Evolutionary conservation across 2,888 invertebrate species (phyloP).

Genomic region (Nudaria mundana): DNA sequence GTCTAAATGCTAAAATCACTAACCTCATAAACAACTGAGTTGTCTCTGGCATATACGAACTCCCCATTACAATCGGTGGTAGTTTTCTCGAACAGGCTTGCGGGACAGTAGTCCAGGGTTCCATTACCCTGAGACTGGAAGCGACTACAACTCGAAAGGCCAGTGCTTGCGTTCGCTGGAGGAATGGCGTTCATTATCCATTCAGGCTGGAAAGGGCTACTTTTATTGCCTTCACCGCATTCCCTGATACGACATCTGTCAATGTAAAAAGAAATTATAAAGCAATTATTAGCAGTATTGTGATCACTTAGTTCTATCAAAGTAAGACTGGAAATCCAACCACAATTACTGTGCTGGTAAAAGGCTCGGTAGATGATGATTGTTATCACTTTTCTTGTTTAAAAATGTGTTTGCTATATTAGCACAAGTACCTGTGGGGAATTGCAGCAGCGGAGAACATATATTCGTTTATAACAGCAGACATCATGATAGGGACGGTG

Average conservation of each 20-base stretch:
- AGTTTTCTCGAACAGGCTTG: slow-evolving; percentile 36
- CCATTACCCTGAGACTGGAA: slow-evolving; percentile 47
- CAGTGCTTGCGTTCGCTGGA: slow-evolving; percentile 26
- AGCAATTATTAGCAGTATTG: too few species aligned
- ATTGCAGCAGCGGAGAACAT: slow-evolving; percentile 86
- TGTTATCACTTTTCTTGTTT: too few species aligned
- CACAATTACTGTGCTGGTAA: too few species aligned
- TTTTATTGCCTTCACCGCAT: slow-evolving; percentile 63
- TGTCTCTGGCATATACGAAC: slow-evolving; percentile 55
- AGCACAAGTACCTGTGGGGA: slow-evolving; percentile 86
- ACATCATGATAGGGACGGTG: slow-evolving; percentile 83
- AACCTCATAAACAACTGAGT: too few species aligned
- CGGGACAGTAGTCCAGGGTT: slow-evolving; percentile 47
- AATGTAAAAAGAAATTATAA: too few species aligned
- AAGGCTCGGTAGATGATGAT: too few species aligned
- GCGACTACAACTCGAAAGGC: slow-evolving; percentile 69
- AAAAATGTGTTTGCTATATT: too few species aligned
- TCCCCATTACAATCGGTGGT: slow-evolving; percentile 41
- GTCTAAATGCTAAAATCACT: slow-evolving; percentile 65
- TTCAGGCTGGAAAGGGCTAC: slow-evolving; percentile 46
- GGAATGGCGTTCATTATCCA: slow-evolving; percentile 75
- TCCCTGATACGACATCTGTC: slow-evolving; percentile 75
- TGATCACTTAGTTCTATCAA: too few species aligned
- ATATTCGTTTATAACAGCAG: slow-evolving; percentile 84
- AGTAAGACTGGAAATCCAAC: too few species aligned